Evolutionary conservation across 2,888 invertebrate genomes (phyloP), one percentile per base, ranked within the genome.

Genomic region (Prosopocoilus inquinatus): DNA sequence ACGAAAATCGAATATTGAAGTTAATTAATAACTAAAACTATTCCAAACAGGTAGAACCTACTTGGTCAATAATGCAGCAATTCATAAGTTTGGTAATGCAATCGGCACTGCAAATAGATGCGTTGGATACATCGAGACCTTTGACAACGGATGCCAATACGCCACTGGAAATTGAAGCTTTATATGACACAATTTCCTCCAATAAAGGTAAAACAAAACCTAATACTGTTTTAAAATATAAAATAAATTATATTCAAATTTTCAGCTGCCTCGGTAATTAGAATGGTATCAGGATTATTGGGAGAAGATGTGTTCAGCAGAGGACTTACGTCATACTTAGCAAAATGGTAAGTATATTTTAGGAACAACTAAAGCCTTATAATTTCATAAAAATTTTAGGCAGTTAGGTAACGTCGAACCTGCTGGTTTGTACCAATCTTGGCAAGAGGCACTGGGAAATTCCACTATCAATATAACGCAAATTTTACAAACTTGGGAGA

Each of bases 131-230:
- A 20, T 75, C 80, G 2, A 81, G 82, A 63, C 77, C 83, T 0
- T 83, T 85, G 81, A 82, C 82, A 0, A 76, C 79, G 33, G 67
- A 72, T 0, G 81, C 83, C 0, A 78, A 71, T 49, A 79, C 80
- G 0, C 81, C 83, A 0, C 74, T 77, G 0, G 78, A 82, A 57
- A 78, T 84, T 50, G 67, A 78, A 3, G 78, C 77, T 1, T 79
- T 80, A 4, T 81, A 85, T 65, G 84, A 85, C 64, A 79, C 81
- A 20, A 81, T 84, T 1, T 81, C 84, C 48, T 86, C 86, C 58
- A 79, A 82, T 57, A 86, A 86, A 78, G 84, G 85, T 82, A 32
- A 9, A 4, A 12, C 1, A 5, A 28, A 28, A 28, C 4, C 7
- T 28, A 3, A 28, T 28, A 3, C 20, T 28, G 20, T 28, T 28